Evolutionary conservation across 2,888 invertebrate genomes (phyloP), one percentile per base, ranked within the genome.

Genomic region (Magallana nippona): DNA sequence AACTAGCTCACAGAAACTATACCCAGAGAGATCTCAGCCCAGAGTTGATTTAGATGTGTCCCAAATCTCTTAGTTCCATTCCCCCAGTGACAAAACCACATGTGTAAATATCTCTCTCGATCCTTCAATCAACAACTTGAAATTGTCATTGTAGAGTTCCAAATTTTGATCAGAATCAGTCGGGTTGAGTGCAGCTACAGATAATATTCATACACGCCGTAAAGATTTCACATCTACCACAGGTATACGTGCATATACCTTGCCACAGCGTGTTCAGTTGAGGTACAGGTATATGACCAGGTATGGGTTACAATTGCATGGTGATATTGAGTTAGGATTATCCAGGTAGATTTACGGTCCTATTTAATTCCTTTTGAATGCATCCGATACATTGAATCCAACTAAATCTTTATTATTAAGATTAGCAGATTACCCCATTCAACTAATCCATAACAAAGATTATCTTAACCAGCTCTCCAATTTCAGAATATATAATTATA

Each of bases 151-250:
- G 44, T 44, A 44, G 27, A 71, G 71, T 71, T 32, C 11, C 22
- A 27, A 71, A 71, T 15, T 71, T 27, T 32, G 71, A 71, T 71
- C 27, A 71, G 32, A 63, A 71, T 71, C 71, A 13, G 71, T 71
- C n/a, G 19, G 13, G 13, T 15, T 8, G 44, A 44, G 44, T 44
- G 44, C 44, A 44, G 44, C 44, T 44, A 44, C 44, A 44, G 44
- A 44, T 44, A 44, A 44, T 44, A 44, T 44, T 44, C 44, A 44
- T 44, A 44, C 44, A 44, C 44, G 44, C 0, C 8, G 8, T 44
- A 44, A 44, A 44, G 44, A 44, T 44, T 44, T 44, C 44, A 5
- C 44, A 44, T 44, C 44, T 44, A 44, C 8, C 44, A 3, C 44
- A 44, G 44, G 44, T 44, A 44, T 44, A 44, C 44, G 8, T 44